phyloP scores from a whole-genome alignment of 2,888 invertebrate genomes.

The Pherbina coryleti region DNA sequence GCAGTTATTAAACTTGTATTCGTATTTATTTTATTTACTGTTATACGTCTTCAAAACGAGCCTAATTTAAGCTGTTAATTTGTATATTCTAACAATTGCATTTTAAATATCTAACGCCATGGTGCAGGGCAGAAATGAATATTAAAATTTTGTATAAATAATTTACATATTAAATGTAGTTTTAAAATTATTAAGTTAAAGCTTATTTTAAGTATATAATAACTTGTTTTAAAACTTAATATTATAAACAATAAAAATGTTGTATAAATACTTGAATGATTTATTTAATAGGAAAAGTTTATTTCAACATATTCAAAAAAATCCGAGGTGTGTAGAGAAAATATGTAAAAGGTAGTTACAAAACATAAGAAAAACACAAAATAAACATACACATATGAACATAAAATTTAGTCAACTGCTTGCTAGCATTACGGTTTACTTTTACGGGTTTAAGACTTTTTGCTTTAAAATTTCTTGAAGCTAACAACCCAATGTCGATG shows the following conservation, averaged over 20 bases:
- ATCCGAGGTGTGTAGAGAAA: neutral
- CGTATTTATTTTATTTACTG: slow-evolving; percentile 5
- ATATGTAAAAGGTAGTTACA: too few relatives aligned
- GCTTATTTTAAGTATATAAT: slow-evolving; percentile 15
- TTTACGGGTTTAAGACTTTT: too few relatives aligned
- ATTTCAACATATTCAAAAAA: neutral
- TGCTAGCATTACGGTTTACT: too few relatives aligned
- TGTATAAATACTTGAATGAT: slow-evolving; percentile 2
- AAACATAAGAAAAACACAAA: too few relatives aligned
- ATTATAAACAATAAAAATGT: slow-evolving; percentile 27
- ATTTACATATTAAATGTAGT: slow-evolving; percentile 8
- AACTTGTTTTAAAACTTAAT: slow-evolving; percentile 1
- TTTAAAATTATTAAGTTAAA: slow-evolving; percentile 19
- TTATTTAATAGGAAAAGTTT: neutral
- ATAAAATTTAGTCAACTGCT: too few relatives aligned
- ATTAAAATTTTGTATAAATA: slow-evolving; percentile 3
- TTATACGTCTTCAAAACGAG: neutral
- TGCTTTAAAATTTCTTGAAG: too few relatives aligned
- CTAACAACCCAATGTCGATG: too few relatives aligned
- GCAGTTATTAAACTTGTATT: neutral
- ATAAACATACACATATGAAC: too few relatives aligned
- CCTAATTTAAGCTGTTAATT: neutral
- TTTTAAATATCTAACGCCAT: neutral
- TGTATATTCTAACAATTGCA: neutral
- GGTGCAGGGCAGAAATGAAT: neutral